Evolutionary conservation across 2,113 vertebrate genomes (phyloP), one percentile per base, ranked within the genome.

Genomic region (Esox niger): DNA sequence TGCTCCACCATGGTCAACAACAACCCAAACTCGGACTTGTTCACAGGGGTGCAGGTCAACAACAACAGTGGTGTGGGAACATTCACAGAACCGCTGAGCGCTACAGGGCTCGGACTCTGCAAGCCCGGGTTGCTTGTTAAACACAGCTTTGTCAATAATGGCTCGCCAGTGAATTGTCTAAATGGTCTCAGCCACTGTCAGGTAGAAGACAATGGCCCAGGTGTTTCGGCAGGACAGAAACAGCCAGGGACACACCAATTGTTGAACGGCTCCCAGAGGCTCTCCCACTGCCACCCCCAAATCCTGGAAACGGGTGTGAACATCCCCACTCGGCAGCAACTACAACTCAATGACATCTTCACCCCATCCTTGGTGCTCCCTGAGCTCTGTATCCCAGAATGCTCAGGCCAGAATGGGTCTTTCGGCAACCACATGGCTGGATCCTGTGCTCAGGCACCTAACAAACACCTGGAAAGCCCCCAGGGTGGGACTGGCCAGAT

Each of bases 331-430:
- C 66, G 78, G 0, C 79, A 83, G 21, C 82, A 84, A 63, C 84
- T 86, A 35, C 85, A 90, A 70, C 75, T 89, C 3, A 74, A 64
- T 2, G 80, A 88, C 49, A 79, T 90, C 20, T 88, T 87, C 79
- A 80, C 75, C 55, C 75, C 75, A 0, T 75, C 80, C 0, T 60
- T 86, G 1, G 82, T 86, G 58, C 75, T 85, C 4, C 80, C 84
- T 2, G 69, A 78, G 2, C 72, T 86, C 56, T 56, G 74, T 2
- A 30, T 82, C 25, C 78, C 80, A 0, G 26, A 26, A 6, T 25
- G 25, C n/a, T 73, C 79, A 0, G 47, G 27, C 17, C 29, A 21
- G 11, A 64, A 55, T 1, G 5, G 38, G 31, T 26, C 62, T 1
- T 77, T 79, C 33, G 77, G 64, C 70, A 26, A 5, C 27, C 6